Base-by-base conservation (phyloP, 2,888 invertebrate genomes). In the Mesochorus sp. region DNA sequence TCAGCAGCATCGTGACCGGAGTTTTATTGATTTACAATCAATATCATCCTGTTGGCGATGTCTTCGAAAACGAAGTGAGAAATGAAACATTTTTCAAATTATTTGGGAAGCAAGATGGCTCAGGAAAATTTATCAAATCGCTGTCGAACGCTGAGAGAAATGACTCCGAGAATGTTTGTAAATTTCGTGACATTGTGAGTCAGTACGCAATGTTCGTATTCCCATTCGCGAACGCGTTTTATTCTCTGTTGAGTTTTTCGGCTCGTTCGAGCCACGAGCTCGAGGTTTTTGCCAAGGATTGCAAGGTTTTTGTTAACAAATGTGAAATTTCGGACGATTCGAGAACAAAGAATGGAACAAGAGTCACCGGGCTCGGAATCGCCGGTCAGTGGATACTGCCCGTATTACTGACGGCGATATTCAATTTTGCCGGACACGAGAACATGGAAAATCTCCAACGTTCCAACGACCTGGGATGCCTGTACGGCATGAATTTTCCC, bases 221-320 rank as follows among this genome's bases (percentile, higher is more conserved):
- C 5, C 89, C 90, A 44, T 86, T 91, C 34, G 82, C 84, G 31
- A 90, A 90, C 73, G 86, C 89, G 1, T 90, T 91, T 67, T 37
- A 86, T n/a, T 90, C 90, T 1, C 67, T 89, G 4, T 3, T 90
- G 6, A 84, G 84, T n/a, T 87, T 86, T 49, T 86, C 85, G 1
- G 31, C 83, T 3, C 85, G 86, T 73, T 86, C 83, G 68, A 81
- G 84, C 73, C 68, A 80, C 10, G 83, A 80, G 31, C 68, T 84
- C n/a, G 42, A 67, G 5, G 55, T 62, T 12, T 6, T 85, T 12
- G 79, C 68, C 17, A 47, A 59, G 5, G 77, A 77, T 31, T 88
- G 81, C 24, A 57, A n/a, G 6, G 44, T n/a, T n/a, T n/a, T n/a
- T n/a, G n/a, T n/a, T n/a, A n/a, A n/a, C n/a, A 53, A 42, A 62